phyloP scores from a whole-genome alignment of 2,888 invertebrate genomes.

The Matsumyia berberina region DNA sequence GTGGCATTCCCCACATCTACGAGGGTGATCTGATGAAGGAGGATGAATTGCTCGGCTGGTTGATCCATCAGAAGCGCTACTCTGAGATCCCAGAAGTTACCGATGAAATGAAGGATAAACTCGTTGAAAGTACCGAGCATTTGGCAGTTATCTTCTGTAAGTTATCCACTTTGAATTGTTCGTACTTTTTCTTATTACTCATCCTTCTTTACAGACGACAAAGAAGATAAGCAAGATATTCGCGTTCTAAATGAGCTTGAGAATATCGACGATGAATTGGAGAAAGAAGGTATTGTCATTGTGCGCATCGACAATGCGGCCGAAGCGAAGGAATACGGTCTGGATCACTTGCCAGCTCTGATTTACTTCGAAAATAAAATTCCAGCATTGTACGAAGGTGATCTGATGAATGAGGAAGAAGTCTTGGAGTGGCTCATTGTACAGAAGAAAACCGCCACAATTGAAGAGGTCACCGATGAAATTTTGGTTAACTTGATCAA shows the following conservation, averaged over 20 bases:
- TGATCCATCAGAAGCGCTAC: slow-evolving; percentile 94
- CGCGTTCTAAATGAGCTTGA: slow-evolving; percentile 94
- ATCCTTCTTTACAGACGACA: slow-evolving; percentile 88
- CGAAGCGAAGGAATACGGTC: slow-evolving; percentile 95
- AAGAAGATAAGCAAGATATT: slow-evolving; percentile 95
- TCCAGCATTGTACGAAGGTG: slow-evolving; percentile 95
- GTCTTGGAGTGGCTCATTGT: slow-evolving; percentile 93
- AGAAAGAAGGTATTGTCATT: slow-evolving; percentile 95
- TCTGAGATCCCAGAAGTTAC: slow-evolving; percentile 96
- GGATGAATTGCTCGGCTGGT: slow-evolving; percentile 95
- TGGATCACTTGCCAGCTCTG: slow-evolving; percentile 91
- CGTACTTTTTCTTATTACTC: not conserved
- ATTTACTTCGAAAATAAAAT: slow-evolving; percentile 96
- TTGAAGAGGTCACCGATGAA: slow-evolving; percentile 97
- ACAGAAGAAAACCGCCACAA: slow-evolving; percentile 95
- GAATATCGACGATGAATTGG: slow-evolving; percentile 95
- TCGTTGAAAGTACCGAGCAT: slow-evolving; percentile 91
- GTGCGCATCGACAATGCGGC: slow-evolving; percentile 95
- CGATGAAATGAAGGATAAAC: slow-evolving; percentile 96
- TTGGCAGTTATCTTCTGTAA: slow-evolving; percentile 96
- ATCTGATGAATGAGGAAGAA: slow-evolving; percentile 95
- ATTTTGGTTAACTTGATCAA: slow-evolving; percentile 93
- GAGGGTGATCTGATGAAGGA: slow-evolving; percentile 95
- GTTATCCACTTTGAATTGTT: slow-evolving; percentile 81
- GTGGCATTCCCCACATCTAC: slow-evolving; percentile 90